These are phyloP conservation scores for Heteractis magnifica DNA, from an alignment of 92 coral and sea anemone species.

Conservation along the genomic window DNA sequence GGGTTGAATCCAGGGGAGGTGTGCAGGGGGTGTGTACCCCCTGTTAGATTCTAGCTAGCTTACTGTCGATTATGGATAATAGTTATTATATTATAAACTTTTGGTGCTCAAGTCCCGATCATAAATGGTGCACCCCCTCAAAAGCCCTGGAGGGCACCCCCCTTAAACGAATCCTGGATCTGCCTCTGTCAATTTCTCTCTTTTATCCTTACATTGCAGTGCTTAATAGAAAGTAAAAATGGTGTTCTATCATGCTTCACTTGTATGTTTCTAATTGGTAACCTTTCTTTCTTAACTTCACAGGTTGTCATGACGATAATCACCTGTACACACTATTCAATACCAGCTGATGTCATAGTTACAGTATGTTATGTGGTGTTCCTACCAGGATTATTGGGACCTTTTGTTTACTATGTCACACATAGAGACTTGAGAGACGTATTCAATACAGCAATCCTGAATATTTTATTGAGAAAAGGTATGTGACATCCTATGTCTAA, in stretches of 20 bases:
- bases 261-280: neutral
- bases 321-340: neutral
- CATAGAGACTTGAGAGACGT: neutral
- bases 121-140: no score
- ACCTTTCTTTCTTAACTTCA: neutral
- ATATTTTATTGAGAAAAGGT: neutral
- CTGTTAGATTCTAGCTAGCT: no score
- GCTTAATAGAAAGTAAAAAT: no score
- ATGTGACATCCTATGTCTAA: neutral
- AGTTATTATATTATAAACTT: no score
- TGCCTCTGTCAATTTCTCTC: no score
- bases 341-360: neutral
- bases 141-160: no score
- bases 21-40: no score
- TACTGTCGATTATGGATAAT: no score
- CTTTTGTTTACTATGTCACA: constrained; percentile 5
- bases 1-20: no score
- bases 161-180: no score
- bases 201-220: no score
- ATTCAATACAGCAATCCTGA: neutral
- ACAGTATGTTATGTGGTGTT: neutral
- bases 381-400: neutral
- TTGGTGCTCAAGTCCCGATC: no score
- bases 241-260: neutral
- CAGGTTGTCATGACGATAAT: constrained; percentile 15